A percentile compares a stretch with the other conserved stretches of the same genome.
Conservation (phyloP, 1,140 invertebrate genomes). For the Tachypleus tridentatus region DNA sequence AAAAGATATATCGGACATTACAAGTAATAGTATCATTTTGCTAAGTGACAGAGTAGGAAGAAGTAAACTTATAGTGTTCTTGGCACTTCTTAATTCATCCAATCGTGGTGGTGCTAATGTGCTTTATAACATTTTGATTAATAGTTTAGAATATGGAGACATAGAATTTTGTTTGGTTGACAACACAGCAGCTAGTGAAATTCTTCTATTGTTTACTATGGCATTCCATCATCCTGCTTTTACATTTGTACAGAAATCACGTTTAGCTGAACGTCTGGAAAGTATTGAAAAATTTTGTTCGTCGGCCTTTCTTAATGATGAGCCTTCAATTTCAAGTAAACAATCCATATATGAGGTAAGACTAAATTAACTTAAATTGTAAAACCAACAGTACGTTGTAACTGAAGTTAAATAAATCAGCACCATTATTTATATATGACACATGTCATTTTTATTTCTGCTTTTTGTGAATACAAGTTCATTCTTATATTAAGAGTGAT, state of each 20-base stretch:
- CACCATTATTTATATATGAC: too few species aligned
- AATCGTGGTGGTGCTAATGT: slow-evolving; percentile 71
- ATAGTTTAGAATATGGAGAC: slow-evolving; percentile 19
- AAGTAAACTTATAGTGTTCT: slow-evolving; percentile 67
- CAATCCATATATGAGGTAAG: too few species aligned
- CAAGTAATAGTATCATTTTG: slow-evolving; percentile 16
- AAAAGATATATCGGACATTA: slow-evolving; percentile 40
- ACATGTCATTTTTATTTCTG: too few species aligned
- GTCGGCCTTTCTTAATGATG: too few species aligned
- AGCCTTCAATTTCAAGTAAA: too few species aligned
- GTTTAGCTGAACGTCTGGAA: too few species aligned
- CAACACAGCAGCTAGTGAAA: slow-evolving; percentile 44
- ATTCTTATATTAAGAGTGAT: too few species aligned
- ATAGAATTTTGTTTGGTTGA: slow-evolving; percentile 14
- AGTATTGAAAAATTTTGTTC: too few species aligned
- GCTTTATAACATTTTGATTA: slow-evolving; percentile 58
- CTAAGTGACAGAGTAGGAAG: slow-evolving; percentile 52
- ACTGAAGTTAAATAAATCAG: too few species aligned
- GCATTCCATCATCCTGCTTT: slow-evolving; percentile 88
- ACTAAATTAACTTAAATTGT: too few species aligned
- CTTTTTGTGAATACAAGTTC: too few species aligned
- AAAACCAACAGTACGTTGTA: too few species aligned
- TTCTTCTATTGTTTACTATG: slow-evolving; percentile 76
- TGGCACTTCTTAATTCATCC: slow-evolving; percentile 70
- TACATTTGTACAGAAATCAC: slow-evolving; percentile 67